Percentiles rank a stretch among this genome's conserved stretches.
These are phyloP conservation scores for Spisula subtruncata DNA, from an alignment of 2,888 invertebrate genomes.

Conservation along the genomic window DNA sequence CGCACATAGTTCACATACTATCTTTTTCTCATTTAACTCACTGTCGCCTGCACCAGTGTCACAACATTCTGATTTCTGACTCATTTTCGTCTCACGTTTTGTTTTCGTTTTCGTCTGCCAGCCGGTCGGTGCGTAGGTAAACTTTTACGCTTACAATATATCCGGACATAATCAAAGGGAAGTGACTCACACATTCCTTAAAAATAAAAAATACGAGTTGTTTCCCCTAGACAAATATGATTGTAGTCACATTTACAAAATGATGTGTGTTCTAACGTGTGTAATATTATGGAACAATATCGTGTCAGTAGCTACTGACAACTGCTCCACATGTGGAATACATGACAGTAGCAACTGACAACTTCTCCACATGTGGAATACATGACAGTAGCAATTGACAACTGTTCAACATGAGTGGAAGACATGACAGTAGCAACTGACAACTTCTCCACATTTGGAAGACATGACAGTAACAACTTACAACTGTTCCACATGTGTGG, in stretches of 20 bases:
- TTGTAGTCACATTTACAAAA: background rate
- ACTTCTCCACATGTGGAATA: too few species aligned
- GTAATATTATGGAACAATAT: too few species aligned
- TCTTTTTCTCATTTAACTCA: slow-evolving; percentile 77
- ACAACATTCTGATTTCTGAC: background rate
- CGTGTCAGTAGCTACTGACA: too few species aligned
- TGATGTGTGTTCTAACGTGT: too few species aligned
- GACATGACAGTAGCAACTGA: too few species aligned
- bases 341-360: too few species aligned
- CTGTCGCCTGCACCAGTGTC: slow-evolving; percentile 62
- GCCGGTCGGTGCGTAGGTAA: slow-evolving; percentile 23
- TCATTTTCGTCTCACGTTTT: background rate
- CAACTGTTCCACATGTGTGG: too few species aligned
- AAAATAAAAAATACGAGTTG: background rate
- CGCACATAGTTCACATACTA: slow-evolving; percentile 81
- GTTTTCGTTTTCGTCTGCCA: background rate
- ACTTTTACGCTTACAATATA: background rate
- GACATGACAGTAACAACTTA: too few species aligned
- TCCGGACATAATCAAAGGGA: background rate
- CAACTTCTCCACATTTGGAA: too few species aligned
- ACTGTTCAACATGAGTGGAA: too few species aligned
- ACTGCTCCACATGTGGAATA: too few species aligned
- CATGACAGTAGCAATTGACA: too few species aligned
- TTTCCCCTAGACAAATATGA: background rate
- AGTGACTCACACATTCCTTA: background rate